A percentile compares a stretch with the other conserved stretches of the same genome.
These are phyloP conservation scores for Carposina sasakii DNA, from an alignment of 1,140 invertebrate species.

Conservation along the genomic window DNA sequence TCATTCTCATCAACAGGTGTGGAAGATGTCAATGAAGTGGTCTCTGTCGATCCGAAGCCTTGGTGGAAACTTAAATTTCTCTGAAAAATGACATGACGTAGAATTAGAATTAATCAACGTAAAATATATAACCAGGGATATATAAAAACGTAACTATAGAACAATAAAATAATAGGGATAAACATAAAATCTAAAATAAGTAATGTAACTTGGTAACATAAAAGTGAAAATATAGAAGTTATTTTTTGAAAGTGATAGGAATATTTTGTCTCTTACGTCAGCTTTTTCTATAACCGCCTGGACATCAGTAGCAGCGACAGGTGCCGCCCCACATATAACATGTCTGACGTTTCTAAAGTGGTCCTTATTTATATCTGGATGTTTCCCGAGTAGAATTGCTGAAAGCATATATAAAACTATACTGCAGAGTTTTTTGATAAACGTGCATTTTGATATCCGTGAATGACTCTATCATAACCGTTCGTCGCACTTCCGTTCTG, in stretches of 20 bases:
- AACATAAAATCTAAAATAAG: too few relatives aligned
- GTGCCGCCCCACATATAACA: slow-evolving; percentile 81
- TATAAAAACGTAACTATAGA: too few relatives aligned
- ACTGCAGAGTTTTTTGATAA: too few relatives aligned
- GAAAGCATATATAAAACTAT: too few relatives aligned
- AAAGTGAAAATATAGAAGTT: too few relatives aligned
- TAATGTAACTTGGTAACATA: too few relatives aligned
- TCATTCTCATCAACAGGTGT: slow-evolving; percentile 50
- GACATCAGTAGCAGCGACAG: slow-evolving; percentile 77
- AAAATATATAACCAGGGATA: too few relatives aligned
- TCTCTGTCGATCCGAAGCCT: slow-evolving; percentile 81
- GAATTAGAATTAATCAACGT: neutral
- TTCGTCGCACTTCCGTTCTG: too few relatives aligned
- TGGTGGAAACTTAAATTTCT: slow-evolving; percentile 55
- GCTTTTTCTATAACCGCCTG: slow-evolving; percentile 72
- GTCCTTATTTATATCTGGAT: slow-evolving; percentile 74
- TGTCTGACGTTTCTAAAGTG: slow-evolving; percentile 73
- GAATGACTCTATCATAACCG: neutral
- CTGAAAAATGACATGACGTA: slow-evolving; percentile 37
- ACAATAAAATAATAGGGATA: too few relatives aligned
- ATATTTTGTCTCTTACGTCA: too few relatives aligned
- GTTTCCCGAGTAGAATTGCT: slow-evolving; percentile 79
- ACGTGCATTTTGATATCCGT: too few relatives aligned
- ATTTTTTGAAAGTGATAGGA: too few relatives aligned
- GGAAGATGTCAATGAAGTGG: slow-evolving; percentile 72